Conservation (phyloP, 2,113 vertebrate species). For the Pontoporia blainvillei region DNA sequence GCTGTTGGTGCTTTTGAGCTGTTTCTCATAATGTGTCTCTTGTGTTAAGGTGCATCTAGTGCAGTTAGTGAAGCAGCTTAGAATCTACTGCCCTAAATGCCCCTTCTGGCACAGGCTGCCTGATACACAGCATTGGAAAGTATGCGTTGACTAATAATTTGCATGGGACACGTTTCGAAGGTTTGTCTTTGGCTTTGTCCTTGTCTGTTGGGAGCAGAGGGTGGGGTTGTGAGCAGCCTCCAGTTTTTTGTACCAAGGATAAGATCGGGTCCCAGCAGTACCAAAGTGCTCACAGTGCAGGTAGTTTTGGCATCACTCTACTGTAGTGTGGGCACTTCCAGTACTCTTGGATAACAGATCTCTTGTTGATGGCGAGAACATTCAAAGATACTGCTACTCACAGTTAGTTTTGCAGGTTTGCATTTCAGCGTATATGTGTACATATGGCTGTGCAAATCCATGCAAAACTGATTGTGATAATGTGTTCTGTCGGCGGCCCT, state of each 20-base stretch:
- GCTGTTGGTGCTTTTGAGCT: not conserved
- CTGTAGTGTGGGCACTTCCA: slow-evolving; percentile 97
- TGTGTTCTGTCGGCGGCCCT: slow-evolving; percentile 35
- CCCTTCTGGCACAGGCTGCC: slow-evolving; percentile 95
- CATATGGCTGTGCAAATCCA: slow-evolving; percentile 94
- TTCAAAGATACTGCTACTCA: slow-evolving; percentile 75
- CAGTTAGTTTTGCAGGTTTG: slow-evolving; percentile 97
- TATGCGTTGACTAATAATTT: not conserved
- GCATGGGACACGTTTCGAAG: not conserved
- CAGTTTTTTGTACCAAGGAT: not conserved
- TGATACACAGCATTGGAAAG: slow-evolving; percentile 46
- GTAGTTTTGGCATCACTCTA: slow-evolving; percentile 89
- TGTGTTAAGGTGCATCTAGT: slow-evolving; percentile 99
- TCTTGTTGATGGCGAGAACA: slow-evolving; percentile 14
- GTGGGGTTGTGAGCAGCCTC: not conserved
- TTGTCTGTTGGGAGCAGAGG: not conserved
- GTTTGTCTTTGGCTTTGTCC: not conserved
- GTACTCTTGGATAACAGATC: slow-evolving; percentile 86
- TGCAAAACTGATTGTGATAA: slow-evolving; percentile 92
- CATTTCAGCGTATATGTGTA: slow-evolving; percentile 86
- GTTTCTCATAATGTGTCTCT: slow-evolving; percentile 59
- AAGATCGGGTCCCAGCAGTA: slow-evolving; percentile 83
- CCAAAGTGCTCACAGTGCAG: slow-evolving; percentile 99
- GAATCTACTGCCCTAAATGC: slow-evolving; percentile 99
- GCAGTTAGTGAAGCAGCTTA: slow-evolving; percentile 96